These are phyloP conservation scores for Microchrysa polita DNA, from an alignment of 2,888 invertebrate genomes.

Conservation along the genomic window DNA sequence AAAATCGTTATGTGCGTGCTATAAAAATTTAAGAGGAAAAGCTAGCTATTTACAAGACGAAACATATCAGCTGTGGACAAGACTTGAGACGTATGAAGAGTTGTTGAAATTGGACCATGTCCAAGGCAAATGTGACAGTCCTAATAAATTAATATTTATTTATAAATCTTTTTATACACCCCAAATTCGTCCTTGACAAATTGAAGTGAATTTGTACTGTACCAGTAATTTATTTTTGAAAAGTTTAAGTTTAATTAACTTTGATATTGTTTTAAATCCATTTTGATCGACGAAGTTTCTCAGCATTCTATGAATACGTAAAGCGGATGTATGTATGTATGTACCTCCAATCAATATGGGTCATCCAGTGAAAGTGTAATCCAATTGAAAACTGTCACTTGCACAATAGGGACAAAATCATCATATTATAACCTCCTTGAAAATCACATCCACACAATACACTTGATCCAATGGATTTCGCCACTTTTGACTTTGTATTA, in stretches of 20 bases:
- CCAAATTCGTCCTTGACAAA: not conserved
- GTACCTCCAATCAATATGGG: constrained; percentile 6
- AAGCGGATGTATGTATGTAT: not conserved
- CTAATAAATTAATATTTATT: not conserved
- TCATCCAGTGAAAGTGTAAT: constrained; percentile 11
- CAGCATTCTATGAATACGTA: too few relatives aligned
- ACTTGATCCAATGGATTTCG: not conserved
- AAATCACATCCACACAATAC: not conserved
- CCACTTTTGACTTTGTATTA: not conserved
- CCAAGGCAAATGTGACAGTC: not conserved
- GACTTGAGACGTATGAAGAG: too few relatives aligned
- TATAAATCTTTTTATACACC: constrained; percentile 1
- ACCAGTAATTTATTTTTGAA: not conserved
- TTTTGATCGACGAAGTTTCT: constrained; percentile 2
- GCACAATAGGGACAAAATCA: not conserved
- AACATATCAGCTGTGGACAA: not conserved
- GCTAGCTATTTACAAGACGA: not conserved
- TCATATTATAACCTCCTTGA: not conserved
- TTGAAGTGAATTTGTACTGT: constrained; percentile 3
- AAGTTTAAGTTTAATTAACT: not conserved
- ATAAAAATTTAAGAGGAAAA: not conserved
- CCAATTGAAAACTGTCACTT: constrained; percentile 6
- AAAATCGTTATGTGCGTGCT: constrained; percentile 30
- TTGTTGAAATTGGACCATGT: too few relatives aligned
- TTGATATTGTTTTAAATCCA: not conserved